Evolutionary conservation across 2,113 vertebrate genomes (phyloP).

Genomic region (Naja naja): DNA sequence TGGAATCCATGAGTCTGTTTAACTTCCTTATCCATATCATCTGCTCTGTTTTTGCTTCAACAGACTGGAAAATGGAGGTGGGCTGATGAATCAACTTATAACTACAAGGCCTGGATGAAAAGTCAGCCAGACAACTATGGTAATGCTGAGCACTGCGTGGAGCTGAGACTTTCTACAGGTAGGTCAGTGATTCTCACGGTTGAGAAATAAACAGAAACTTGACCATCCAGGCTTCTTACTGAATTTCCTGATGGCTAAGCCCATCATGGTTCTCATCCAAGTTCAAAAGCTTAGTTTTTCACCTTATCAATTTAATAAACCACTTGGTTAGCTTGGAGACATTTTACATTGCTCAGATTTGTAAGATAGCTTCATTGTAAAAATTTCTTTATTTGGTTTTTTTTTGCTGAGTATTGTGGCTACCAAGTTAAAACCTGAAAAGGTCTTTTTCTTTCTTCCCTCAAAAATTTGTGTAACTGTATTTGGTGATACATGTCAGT

Average conservation of each 20-base stretch:
- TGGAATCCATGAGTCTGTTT: background rate
- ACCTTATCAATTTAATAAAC: background rate
- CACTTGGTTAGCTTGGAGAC: background rate
- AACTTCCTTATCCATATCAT: background rate
- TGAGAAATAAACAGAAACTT: background rate
- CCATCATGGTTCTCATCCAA: background rate
- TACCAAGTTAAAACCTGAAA: background rate
- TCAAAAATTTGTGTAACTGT: too few relatives aligned
- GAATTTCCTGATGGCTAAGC: background rate
- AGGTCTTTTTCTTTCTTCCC: background rate
- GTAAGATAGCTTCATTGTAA: background rate
- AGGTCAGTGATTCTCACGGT: background rate
- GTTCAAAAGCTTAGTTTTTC: background rate
- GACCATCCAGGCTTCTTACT: too few relatives aligned
- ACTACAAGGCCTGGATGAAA: background rate
- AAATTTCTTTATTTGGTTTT: background rate
- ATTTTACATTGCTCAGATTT: background rate
- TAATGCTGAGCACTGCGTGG: background rate
- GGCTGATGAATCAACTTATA: background rate
- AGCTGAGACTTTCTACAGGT: background rate
- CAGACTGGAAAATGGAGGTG: background rate
- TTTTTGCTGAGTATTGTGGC: background rate
- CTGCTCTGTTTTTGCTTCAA: background rate
- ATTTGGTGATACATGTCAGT: background rate
- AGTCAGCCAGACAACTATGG: background rate